Evolutionary conservation across 2,888 invertebrate species (phyloP).

Genomic region (Thera obeliscata): DNA sequence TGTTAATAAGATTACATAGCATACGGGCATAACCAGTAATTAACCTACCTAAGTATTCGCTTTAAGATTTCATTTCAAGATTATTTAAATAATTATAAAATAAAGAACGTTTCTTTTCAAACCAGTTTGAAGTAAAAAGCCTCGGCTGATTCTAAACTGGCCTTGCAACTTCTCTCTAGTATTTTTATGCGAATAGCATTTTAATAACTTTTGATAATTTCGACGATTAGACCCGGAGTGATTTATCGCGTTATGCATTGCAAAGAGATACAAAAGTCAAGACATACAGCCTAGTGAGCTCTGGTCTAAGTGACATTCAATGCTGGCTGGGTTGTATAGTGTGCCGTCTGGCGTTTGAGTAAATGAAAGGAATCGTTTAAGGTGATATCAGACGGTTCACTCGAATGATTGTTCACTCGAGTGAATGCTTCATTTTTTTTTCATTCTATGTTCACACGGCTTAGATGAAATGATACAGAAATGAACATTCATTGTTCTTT

Average conservation of each 20-base stretch:
- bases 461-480: too few species aligned
- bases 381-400: too few species aligned
- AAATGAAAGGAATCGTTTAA: constrained; percentile 70
- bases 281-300: constrained; percentile 54
- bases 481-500: too few species aligned
- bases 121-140: constrained; percentile 51
- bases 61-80: constrained; percentile 34
- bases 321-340: constrained; percentile 46
- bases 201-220: constrained; percentile 55
- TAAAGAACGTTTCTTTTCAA: constrained; percentile 39
- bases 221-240: constrained; percentile 47
- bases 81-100: constrained; percentile 35
- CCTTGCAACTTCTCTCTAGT: constrained; percentile 54
- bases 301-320: constrained; percentile 66
- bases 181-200: constrained; percentile 50
- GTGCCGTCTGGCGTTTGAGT: constrained; percentile 51
- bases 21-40: constrained; percentile 27
- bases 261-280: constrained; percentile 46
- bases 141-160: constrained; percentile 49
- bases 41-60: constrained; percentile 14
- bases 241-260: constrained; percentile 50
- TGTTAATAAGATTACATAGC: constrained; percentile 22
- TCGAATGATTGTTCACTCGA: too few species aligned
- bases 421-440: too few species aligned
- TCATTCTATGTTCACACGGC: too few species aligned